A percentile compares a stretch with the other conserved stretches of the same genome.
These are phyloP conservation scores for Hecatera dysodea DNA, from an alignment of 2,888 invertebrate species.

Conservation along the genomic window DNA sequence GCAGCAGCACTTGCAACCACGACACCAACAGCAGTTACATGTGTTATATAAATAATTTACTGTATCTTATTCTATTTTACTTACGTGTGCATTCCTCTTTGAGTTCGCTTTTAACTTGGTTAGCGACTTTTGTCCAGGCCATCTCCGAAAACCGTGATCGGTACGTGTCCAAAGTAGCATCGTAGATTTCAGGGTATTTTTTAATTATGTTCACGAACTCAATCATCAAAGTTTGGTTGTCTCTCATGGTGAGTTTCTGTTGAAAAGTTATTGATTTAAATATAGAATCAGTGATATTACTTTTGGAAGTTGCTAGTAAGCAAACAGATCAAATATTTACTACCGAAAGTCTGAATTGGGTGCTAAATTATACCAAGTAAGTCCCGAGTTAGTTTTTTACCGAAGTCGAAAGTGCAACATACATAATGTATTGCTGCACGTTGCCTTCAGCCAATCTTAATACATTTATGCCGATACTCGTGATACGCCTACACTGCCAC, in stretches of 20 bases:
- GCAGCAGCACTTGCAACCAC: too few species aligned
- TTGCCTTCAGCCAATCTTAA: conserved; percentile 3
- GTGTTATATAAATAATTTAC: too few species aligned
- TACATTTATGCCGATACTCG: conserved; percentile 7
- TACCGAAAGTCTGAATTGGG: neutral
- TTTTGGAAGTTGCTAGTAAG: neutral
- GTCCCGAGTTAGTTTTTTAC: too few species aligned
- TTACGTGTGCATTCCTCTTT: conserved; percentile 73
- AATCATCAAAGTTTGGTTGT: conserved; percentile 84
- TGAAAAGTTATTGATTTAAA: neutral
- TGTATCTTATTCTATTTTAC: neutral
- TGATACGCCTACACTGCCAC: conserved; percentile 23
- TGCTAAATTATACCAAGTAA: neutral
- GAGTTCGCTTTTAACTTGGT: conserved; percentile 67
- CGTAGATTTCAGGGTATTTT: conserved; percentile 86
- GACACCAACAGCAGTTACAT: too few species aligned
- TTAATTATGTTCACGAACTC: conserved; percentile 87
- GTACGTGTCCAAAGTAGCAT: conserved; percentile 85
- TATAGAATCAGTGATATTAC: accelerated
- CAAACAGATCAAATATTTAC: neutral
- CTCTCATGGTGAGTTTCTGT: conserved; percentile 75
- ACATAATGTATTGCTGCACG: neutral
- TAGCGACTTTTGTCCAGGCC: conserved; percentile 69
- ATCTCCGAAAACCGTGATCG: conserved; percentile 68
- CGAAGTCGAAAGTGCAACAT: neutral